These are phyloP conservation scores for Montipora cactus DNA, from an alignment of 64 coral and sea anemone genomes.

Conservation along the genomic window DNA sequence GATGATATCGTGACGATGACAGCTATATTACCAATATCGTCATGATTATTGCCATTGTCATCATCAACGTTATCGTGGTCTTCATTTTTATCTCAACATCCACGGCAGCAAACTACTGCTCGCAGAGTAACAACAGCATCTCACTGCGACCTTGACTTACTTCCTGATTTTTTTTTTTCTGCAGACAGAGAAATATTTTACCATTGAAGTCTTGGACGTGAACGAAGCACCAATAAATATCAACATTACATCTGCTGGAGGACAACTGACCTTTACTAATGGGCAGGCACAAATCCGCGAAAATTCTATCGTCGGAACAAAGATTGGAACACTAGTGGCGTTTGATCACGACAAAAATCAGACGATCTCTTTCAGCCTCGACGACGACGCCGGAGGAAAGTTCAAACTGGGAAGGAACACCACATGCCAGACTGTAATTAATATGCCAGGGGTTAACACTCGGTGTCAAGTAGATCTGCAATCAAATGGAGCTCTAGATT, in stretches of 20 bases:
- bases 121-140: too few relatives aligned
- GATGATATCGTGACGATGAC: too few relatives aligned
- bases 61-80: too few relatives aligned
- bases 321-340: slow-evolving; percentile 65
- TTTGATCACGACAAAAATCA: slow-evolving; percentile 69
- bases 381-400: slow-evolving; percentile 72
- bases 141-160: too few relatives aligned
- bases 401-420: slow-evolving; percentile 22
- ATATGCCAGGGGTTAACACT: slow-evolving; percentile 61
- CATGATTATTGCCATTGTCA: neutral
- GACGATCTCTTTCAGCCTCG: slow-evolving; percentile 48
- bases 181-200: slow-evolving; percentile 76
- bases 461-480: slow-evolving; percentile 48
- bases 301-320: slow-evolving; percentile 58
- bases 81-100: too few relatives aligned
- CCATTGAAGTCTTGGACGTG: slow-evolving; percentile 75
- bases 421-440: slow-evolving; percentile 30
- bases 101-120: too few relatives aligned
- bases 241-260: slow-evolving; percentile 62
- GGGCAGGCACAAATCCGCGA: slow-evolving; percentile 66
- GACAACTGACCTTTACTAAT: slow-evolving; percentile 47
- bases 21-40: too few relatives aligned
- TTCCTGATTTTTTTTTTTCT: neutral
- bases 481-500: slow-evolving; percentile 53
- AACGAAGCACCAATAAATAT: slow-evolving; percentile 83